Percentiles rank a stretch among this genome's conserved stretches.
Evolutionary conservation across 2,888 invertebrate genomes (phyloP).

Genomic region (Lissonota sp.): DNA sequence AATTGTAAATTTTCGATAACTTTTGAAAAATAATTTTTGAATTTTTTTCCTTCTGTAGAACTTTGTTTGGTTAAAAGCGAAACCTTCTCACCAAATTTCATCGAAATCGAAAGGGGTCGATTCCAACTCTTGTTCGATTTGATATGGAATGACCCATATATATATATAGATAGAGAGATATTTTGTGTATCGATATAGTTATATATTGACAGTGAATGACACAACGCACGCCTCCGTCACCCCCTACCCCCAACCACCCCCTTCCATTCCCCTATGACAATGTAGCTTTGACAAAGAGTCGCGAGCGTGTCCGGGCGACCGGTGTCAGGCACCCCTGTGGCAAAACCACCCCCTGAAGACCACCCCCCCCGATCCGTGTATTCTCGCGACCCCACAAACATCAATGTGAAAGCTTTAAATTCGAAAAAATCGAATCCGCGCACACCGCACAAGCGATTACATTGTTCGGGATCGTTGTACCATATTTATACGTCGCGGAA

Average conservation of each 20-base stretch:
- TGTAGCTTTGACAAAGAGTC: constrained; percentile 72
- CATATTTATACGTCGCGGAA: constrained; percentile 66
- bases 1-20: no score
- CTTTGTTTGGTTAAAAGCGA: no score
- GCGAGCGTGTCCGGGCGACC: constrained; percentile 67
- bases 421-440: constrained; percentile 81
- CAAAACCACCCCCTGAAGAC: constrained; percentile 25
- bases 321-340: constrained; percentile 53
- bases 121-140: no score
- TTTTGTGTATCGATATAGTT: not conserved
- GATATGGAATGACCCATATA: no score
- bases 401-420: constrained; percentile 74
- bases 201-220: constrained; percentile 33
- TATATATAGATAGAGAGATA: not conserved
- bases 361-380: constrained; percentile 38
- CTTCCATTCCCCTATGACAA: constrained; percentile 74
- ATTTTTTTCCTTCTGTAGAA: no score
- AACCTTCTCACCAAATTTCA: no score
- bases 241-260: constrained; percentile 71
- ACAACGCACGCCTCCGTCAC: constrained; percentile 68
- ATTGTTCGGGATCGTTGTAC: constrained; percentile 79
- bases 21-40: no score
- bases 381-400: constrained; percentile 34
- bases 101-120: no score
- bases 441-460: constrained; percentile 58